These are phyloP conservation scores for Enteromius argenteus DNA, from an alignment of 2,797 vertebrate species.

Conservation along the genomic window DNA sequence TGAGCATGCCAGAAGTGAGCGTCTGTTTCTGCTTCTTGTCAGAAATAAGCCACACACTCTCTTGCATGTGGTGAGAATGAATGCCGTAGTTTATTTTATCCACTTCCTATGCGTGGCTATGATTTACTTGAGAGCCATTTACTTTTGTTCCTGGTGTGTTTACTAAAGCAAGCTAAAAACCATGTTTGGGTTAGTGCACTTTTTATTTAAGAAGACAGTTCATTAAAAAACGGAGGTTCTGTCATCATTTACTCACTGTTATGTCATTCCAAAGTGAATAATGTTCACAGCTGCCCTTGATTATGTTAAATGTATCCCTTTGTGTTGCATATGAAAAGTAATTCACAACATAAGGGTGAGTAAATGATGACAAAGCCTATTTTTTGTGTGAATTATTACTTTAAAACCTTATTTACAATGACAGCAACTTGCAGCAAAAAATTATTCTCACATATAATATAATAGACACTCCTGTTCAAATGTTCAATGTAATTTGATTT, in stretches of 20 bases:
- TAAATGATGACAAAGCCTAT: not conserved
- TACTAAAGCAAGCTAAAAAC: conserved; percentile 3
- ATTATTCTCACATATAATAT: not conserved
- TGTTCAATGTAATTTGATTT: no score
- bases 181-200: not conserved
- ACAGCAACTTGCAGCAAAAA: not conserved
- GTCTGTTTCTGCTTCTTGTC: conserved; percentile 41
- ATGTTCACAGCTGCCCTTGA: not conserved
- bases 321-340: not conserved
- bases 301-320: not conserved
- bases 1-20: conserved; percentile 32
- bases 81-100: conserved; percentile 35
- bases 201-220: conserved; percentile 9
- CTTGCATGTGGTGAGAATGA: conserved; percentile 18
- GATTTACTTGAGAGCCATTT: conserved; percentile 9
- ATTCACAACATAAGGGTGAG: not conserved
- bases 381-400: not conserved
- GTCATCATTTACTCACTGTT: not conserved
- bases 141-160: not conserved
- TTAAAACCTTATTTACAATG: not conserved
- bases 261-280: not conserved
- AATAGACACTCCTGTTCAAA: not conserved
- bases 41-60: conserved; percentile 37
- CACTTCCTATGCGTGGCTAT: conserved; percentile 24
- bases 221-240: not conserved